phyloP scores from a whole-genome alignment of 2,113 vertebrate species.

The Narcine bancroftii region DNA sequence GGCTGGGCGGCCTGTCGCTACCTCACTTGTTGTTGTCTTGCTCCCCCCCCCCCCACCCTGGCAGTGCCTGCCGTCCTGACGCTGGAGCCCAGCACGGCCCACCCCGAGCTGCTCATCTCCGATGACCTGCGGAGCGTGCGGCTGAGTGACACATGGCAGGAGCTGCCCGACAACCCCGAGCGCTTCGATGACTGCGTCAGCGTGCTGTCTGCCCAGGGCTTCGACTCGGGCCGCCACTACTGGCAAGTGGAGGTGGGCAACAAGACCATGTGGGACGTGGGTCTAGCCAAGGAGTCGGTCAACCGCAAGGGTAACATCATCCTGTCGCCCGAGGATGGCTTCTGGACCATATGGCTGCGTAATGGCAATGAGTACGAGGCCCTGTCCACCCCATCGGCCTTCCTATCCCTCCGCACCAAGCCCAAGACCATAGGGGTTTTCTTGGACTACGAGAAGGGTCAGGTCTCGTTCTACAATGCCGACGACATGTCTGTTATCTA shows the following conservation, averaged over 20 bases:
- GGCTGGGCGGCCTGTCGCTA: too few relatives aligned
- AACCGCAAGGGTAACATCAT: slow-evolving; percentile 46
- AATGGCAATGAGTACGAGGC: slow-evolving; percentile 58
- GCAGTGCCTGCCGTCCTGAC: slow-evolving; percentile 51
- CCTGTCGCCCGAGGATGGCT: slow-evolving; percentile 29
- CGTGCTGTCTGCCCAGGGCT: slow-evolving; percentile 58
- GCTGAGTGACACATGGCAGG: slow-evolving; percentile 42
- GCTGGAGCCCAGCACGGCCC: slow-evolving; percentile 54
- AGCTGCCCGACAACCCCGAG: slow-evolving; percentile 47
- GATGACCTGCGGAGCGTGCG: slow-evolving; percentile 54
- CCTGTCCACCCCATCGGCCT: slow-evolving; percentile 61
- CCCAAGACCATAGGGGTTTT: slow-evolving; percentile 61
- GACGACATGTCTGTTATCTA: slow-evolving; percentile 66
- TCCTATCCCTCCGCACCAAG: slow-evolving; percentile 44
- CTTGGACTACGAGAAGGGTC: slow-evolving; percentile 63
- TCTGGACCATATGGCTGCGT: slow-evolving; percentile 42
- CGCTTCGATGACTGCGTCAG: slow-evolving; percentile 57
- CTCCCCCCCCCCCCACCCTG: neutral
- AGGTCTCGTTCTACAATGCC: slow-evolving; percentile 65
- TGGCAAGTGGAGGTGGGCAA: slow-evolving; percentile 61
- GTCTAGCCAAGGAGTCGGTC: slow-evolving; percentile 48
- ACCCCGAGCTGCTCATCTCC: slow-evolving; percentile 59
- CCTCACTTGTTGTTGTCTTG: neutral
- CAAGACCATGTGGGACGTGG: slow-evolving; percentile 59
- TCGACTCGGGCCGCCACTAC: slow-evolving; percentile 56